These are phyloP conservation scores for Drosophila bocqueti DNA, from an alignment of 1,140 invertebrate species.

Conservation along the genomic window DNA sequence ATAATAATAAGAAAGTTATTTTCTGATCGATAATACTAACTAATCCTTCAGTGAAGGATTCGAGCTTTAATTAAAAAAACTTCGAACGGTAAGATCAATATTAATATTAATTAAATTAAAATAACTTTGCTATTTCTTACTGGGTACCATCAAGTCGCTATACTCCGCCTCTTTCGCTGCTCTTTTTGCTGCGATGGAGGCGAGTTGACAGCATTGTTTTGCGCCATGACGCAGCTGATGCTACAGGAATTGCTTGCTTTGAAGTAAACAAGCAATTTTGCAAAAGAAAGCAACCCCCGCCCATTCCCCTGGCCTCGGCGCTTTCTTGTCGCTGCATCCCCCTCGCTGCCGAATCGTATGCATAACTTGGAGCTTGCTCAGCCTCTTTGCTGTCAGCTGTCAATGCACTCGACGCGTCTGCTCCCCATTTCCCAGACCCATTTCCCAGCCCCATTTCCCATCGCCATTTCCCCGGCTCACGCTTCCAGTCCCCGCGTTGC, in stretches of 20 bases:
- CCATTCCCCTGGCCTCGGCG: slow-evolving; percentile 1
- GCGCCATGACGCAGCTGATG: slow-evolving; percentile 74
- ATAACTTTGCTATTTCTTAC: too few species aligned
- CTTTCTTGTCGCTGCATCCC: slow-evolving; percentile 3
- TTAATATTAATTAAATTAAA: neutral
- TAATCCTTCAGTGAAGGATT: too few species aligned
- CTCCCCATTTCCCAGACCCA: slow-evolving; percentile 54
- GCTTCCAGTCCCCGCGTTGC: neutral
- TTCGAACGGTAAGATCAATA: neutral
- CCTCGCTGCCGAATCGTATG: slow-evolving; percentile 42
- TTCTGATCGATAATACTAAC: too few species aligned
- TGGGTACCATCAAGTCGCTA: too few species aligned
- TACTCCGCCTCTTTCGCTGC: slow-evolving; percentile 6
- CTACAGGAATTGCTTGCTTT: slow-evolving; percentile 78
- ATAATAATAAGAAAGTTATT: too few species aligned
- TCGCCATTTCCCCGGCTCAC: slow-evolving; percentile 1
- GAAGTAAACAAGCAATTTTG: slow-evolving; percentile 82
- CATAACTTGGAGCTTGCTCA: slow-evolving; percentile 55
- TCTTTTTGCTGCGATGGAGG: slow-evolving; percentile 45
- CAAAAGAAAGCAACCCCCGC: slow-evolving; percentile 49
- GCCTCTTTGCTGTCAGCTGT: slow-evolving; percentile 78
- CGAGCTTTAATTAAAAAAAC: too few species aligned
- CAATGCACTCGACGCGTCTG: slow-evolving; percentile 72
- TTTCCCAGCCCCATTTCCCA: slow-evolving; percentile 8
- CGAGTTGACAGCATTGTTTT: slow-evolving; percentile 79